Base-by-base conservation (phyloP, 2,888 invertebrate genomes). In the Nomada fabriciana region DNA sequence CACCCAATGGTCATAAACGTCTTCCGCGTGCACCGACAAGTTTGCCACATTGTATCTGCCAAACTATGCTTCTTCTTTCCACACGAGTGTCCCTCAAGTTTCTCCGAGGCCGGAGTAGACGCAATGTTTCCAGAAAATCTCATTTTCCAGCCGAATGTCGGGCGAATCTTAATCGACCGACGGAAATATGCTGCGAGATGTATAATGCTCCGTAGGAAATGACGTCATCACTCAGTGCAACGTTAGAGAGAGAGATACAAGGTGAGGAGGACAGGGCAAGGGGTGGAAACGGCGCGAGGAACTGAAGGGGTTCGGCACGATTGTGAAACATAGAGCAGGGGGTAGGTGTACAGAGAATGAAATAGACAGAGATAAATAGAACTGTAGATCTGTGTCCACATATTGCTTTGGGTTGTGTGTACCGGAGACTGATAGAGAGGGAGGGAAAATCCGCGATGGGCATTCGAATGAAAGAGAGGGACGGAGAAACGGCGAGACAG, bases 181-280 rank as follows among this genome's bases (percentile, higher is more conserved):
- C 87, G 91, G 91, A 91, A 91, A 91, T 91, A 90, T 85, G 85
- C 69, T 87, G 84, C 88, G 89, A 90, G 89, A 90, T 91, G 90
- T 89, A 91, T 89, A 91, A 90, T 90, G 74, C 88, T 89, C 80
- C 77, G 87, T 91, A 93, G 93, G 93, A 93, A 93, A 93, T 93
- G 92, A 92, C 91, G 92, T 92, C 92, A 92, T 93, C 93, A 92
- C 89, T 93, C 93, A 93, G 92, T 82, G 89, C 81, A 89, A 85
- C 74, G 84, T 84, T 81, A 75, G 85, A 78, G 86, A 75, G 87
- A 83, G 86, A 76, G 87, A 83, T 83, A 78, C 82, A 81, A 76
- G 70, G 85, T 77, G 86, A 76, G 80, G 82, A 81, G 80, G 74
- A 76, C 70, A 73, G 71, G 47, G 71, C 18, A n/a, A 61, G 69